Percentiles rank a stretch among this genome's conserved stretches.
phyloP scores from a whole-genome alignment of 1,140 invertebrate genomes.

The Leptonema lineaticorne region DNA sequence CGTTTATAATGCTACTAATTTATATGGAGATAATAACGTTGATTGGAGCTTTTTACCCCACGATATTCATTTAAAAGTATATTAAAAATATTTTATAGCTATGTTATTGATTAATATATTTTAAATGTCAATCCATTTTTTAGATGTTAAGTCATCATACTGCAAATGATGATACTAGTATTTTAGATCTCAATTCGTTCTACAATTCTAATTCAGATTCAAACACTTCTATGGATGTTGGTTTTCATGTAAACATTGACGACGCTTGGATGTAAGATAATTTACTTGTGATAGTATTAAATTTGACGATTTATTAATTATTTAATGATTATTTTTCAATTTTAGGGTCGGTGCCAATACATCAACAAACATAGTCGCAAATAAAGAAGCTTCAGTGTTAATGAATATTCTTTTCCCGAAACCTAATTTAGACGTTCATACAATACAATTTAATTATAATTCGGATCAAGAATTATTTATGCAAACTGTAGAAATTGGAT shows the following conservation, averaged over 20 bases:
- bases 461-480: slow-evolving; percentile 44
- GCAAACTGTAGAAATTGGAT: slow-evolving; percentile 53
- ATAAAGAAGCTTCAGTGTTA: slow-evolving; percentile 55
- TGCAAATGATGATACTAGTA: slow-evolving; percentile 45
- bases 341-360: slow-evolving; percentile 59
- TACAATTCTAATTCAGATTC: slow-evolving; percentile 47
- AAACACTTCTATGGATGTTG: slow-evolving; percentile 46
- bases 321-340: slow-evolving; percentile 14
- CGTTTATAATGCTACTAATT: slow-evolving; percentile 50
- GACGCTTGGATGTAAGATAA: slow-evolving; percentile 53
- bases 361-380: slow-evolving; percentile 53
- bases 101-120: neutral
- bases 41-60: slow-evolving; percentile 53
- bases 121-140: slow-evolving; percentile 12
- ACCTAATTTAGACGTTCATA: slow-evolving; percentile 63
- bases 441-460: slow-evolving; percentile 53
- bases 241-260: slow-evolving; percentile 52
- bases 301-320: neutral
- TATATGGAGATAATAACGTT: slow-evolving; percentile 50
- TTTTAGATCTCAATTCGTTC: slow-evolving; percentile 51
- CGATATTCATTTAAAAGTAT: slow-evolving; percentile 51
- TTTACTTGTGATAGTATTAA: neutral
- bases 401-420: slow-evolving; percentile 62
- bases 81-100: neutral
- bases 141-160: slow-evolving; percentile 50